Percentiles rank a stretch among this genome's conserved stretches.
Conservation (phyloP, 2,113 vertebrate genomes). For the Bombycilla garrulus region DNA sequence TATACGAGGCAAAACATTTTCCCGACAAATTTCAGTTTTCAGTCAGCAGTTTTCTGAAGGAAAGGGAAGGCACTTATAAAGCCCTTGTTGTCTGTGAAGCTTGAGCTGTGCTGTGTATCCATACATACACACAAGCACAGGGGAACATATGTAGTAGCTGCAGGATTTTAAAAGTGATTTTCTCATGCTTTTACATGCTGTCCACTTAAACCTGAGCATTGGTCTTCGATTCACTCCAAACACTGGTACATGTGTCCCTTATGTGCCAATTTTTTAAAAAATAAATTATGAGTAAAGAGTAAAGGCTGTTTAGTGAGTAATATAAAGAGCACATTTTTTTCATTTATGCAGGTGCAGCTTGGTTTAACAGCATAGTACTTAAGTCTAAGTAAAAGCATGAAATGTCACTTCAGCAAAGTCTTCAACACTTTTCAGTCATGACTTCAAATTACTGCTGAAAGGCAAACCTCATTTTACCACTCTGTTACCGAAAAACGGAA, state of each 20-base stretch:
- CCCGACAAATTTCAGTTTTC: neutral
- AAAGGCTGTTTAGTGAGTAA: neutral
- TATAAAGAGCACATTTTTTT: neutral
- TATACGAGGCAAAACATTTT: accelerated
- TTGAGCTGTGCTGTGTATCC: neutral
- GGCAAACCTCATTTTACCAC: neutral
- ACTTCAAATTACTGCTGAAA: neutral
- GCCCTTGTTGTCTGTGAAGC: neutral
- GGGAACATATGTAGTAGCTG: neutral
- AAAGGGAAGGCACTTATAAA: neutral
- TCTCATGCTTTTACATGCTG: neutral
- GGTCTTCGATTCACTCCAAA: neutral
- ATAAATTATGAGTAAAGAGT: neutral
- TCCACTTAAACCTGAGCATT: neutral
- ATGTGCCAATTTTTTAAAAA: neutral
- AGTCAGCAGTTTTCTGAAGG: neutral
- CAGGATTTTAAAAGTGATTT: slow-evolving; percentile 6
- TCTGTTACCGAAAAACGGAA: neutral
- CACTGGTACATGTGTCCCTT: neutral
- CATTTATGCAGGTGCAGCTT: neutral
- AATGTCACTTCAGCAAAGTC: neutral
- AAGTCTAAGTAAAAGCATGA: neutral
- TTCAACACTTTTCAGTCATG: neutral
- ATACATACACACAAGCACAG: accelerated
- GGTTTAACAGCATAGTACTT: neutral